These are phyloP conservation scores for Norana najaformis DNA, from an alignment of 2,888 invertebrate genomes.

Conservation along the genomic window DNA sequence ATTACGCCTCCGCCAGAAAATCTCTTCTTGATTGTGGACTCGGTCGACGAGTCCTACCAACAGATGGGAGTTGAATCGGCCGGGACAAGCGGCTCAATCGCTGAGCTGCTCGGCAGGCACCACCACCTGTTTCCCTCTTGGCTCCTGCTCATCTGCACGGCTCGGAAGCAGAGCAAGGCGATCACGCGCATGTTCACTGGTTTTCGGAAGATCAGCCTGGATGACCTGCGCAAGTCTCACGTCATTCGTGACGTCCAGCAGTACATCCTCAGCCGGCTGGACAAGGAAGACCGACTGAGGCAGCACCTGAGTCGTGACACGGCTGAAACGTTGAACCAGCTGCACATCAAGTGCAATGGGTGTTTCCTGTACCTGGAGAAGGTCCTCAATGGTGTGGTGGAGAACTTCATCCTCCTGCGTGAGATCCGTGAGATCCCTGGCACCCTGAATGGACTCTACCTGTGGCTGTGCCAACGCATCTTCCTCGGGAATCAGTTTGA, in stretches of 20 bases:
- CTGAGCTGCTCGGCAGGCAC: slow-evolving; percentile 81
- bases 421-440: slow-evolving; percentile 90
- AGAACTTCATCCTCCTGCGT: slow-evolving; percentile 86
- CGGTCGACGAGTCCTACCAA: slow-evolving; percentile 76
- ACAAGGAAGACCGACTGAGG: slow-evolving; percentile 83
- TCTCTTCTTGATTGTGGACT: slow-evolving; percentile 84
- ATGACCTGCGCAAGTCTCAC: slow-evolving; percentile 78
- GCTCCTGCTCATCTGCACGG: slow-evolving; percentile 86
- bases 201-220: slow-evolving; percentile 85
- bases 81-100: slow-evolving; percentile 51
- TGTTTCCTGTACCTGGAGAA: slow-evolving; percentile 63
- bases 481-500: slow-evolving; percentile 84
- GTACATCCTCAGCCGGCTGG: slow-evolving; percentile 82
- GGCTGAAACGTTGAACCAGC: slow-evolving; percentile 89
- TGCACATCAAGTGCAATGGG: slow-evolving; percentile 94
- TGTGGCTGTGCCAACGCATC: slow-evolving; percentile 90
- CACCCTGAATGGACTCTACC: slow-evolving; percentile 88
- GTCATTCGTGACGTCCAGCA: slow-evolving; percentile 93
- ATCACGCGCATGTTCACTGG: slow-evolving; percentile 74
- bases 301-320: slow-evolving; percentile 88
- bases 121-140: slow-evolving; percentile 90
- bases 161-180: slow-evolving; percentile 75
- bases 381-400: slow-evolving; percentile 81
- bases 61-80: slow-evolving; percentile 47
- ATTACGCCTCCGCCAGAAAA: slow-evolving; percentile 77